Conservation (phyloP, 2,113 vertebrate species). For the Cariama cristata region DNA sequence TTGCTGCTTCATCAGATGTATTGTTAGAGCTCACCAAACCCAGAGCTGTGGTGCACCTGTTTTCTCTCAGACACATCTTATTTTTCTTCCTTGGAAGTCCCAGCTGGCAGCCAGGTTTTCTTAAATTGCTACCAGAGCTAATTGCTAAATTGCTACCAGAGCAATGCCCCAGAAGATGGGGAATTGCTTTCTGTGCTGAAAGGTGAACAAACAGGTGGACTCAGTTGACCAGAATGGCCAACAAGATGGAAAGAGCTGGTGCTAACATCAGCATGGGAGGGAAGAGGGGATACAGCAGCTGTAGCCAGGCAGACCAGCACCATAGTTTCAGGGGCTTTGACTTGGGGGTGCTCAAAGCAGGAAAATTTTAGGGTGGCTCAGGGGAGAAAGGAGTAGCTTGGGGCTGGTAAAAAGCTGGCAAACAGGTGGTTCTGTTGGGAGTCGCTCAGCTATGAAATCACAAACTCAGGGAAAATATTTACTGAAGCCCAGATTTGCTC, state of each 20-base stretch:
- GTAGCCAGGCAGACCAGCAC: not conserved
- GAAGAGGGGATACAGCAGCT: not conserved
- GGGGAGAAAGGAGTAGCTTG: not conserved
- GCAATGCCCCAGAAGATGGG: constrained; percentile 4
- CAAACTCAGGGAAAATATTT: not conserved
- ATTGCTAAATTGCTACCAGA: constrained; percentile 67
- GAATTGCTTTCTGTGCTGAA: not conserved
- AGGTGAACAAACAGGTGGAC: not conserved
- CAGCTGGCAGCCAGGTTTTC: constrained; percentile 58
- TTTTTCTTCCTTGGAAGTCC: constrained; percentile 66
- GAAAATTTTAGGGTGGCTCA: not conserved
- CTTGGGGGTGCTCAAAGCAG: not conserved
- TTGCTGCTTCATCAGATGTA: constrained; percentile 47
- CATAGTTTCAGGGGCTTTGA: not conserved
- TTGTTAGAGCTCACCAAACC: constrained; percentile 47
- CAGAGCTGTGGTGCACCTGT: constrained; percentile 59
- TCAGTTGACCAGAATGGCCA: not conserved
- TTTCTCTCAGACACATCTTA: constrained; percentile 73
- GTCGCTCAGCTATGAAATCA: not conserved
- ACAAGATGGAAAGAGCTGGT: not conserved
- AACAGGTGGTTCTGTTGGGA: constrained; percentile 3
- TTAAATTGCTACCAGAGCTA: constrained; percentile 67
- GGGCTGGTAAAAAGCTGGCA: not conserved
- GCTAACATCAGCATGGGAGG: not conserved
- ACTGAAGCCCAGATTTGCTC: constrained; percentile 9